Evolutionary conservation across 2,888 invertebrate species (phyloP), one percentile per base, ranked within the genome.

Genomic region (Coecobrya sp.): DNA sequence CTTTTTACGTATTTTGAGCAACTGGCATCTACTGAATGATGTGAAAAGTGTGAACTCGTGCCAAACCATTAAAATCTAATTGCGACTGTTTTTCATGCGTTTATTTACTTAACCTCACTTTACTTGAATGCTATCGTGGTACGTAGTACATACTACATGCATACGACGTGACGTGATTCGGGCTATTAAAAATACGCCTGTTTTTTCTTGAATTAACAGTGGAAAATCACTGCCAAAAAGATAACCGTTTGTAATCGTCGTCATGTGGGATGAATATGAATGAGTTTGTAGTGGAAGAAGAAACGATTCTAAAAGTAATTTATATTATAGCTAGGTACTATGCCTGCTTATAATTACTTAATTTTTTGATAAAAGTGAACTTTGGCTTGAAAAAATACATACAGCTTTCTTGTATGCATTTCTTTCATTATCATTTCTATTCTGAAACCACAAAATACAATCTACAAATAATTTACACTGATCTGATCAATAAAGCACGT

Each of bases 31-130:
- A 25, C 55, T 81, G 79, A 81, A 81, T 52, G 79, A 81, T 81
- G 55, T 81, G 55, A 81, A 81, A 89, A 85, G 85, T 81, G 68
- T 86, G 73, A 87, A 73, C 91, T 87, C 91, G 91, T 91, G 91
- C 87, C 87, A 91, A 87, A 86, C 86, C 87, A 91, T 91, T 91
- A 91, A 87, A 87, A 84, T 65, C 82, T 86, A 91, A 87, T 91
- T 87, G 87, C 82, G 59, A 42, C 25, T 49, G 25, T 85, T 49
- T 59, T 62, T 86, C 73, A 59, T 62, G 79, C 55, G 42, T 52
- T 55, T 65, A 45, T 76, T 27, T 89, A 45, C 70, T 52, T 82
- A 76, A 68, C 68, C 49, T 70, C 49, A 73, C 73, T 73, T 65
- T 22, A 52, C 25, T 82, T 68, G n/a, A 81, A 52, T 36, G 8